These are phyloP conservation scores for Neodiprion virginianus DNA, from an alignment of 1,140 invertebrate species.

Conservation along the genomic window DNA sequence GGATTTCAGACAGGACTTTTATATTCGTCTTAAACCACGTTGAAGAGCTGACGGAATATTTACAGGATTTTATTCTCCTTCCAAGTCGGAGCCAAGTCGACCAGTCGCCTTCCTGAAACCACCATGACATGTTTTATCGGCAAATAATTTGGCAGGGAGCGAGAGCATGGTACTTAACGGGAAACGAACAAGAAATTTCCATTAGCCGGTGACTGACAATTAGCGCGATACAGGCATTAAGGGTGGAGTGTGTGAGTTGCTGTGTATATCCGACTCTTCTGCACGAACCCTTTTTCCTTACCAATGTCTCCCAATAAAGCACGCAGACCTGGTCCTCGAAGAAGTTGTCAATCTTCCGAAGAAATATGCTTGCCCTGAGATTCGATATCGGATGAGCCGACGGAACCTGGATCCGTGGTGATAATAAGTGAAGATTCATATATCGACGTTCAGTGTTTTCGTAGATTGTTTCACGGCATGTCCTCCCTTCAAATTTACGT, in stretches of 20 bases:
- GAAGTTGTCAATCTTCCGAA: no score
- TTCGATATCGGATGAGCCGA: no score
- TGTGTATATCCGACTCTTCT: no score
- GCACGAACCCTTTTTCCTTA: no score
- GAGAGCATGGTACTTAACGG: not conserved
- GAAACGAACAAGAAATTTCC: constrained; percentile 25
- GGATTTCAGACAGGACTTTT: not conserved
- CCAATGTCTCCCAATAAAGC: no score
- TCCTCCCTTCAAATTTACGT: constrained; percentile 7
- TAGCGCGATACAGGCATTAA: not conserved
- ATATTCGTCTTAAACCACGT: not conserved
- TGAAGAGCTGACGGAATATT: not conserved
- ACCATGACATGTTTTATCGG: not conserved
- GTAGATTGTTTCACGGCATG: not conserved
- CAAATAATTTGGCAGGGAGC: not conserved
- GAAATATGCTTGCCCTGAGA: no score
- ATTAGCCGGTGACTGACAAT: constrained; percentile 23
- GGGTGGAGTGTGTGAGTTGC: not conserved
- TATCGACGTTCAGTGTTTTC: not conserved
- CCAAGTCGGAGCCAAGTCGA: no score
- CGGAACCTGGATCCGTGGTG: no score
- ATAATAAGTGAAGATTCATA: not conserved
- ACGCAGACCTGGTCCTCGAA: no score
- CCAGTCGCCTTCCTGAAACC: no score
- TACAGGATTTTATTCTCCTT: no score